Percentiles rank a stretch among this genome's conserved stretches.
Evolutionary conservation across 2,888 invertebrate species (phyloP).

Genomic region (Eupithecia abbreviata): DNA sequence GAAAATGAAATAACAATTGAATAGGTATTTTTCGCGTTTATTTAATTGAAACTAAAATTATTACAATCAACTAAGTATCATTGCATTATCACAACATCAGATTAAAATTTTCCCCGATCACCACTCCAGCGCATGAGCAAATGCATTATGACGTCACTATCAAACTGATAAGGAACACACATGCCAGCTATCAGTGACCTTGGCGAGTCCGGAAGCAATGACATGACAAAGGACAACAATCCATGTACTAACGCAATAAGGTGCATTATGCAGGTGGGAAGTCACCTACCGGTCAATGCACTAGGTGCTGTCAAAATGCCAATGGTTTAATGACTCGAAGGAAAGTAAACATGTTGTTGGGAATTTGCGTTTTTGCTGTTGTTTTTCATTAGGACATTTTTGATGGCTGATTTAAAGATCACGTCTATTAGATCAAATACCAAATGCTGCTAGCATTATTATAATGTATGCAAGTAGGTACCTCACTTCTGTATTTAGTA

Average conservation of each 20-base stretch:
- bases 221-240: slow-evolving; percentile 22
- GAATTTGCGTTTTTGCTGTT: slow-evolving; percentile 12
- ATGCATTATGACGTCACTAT: slow-evolving; percentile 27
- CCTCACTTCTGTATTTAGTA: too few species aligned
- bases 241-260: slow-evolving; percentile 13
- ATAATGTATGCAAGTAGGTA: not conserved
- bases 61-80: not conserved
- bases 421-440: not conserved
- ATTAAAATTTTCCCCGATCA: slow-evolving; percentile 16
- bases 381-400: not conserved
- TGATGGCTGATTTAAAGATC: not conserved
- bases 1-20: too few species aligned
- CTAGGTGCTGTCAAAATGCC: slow-evolving; percentile 5
- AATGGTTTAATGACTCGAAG: slow-evolving; percentile 26
- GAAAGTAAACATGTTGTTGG: slow-evolving; percentile 33
- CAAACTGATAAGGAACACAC: slow-evolving; percentile 26
- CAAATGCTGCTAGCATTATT: not conserved
- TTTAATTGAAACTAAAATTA: not conserved
- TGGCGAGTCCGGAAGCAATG: slow-evolving; percentile 31
- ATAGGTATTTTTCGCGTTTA: too few species aligned
- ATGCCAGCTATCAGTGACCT: slow-evolving; percentile 26
- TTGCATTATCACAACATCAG: not conserved
- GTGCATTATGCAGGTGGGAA: slow-evolving; percentile 7
- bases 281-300: slow-evolving; percentile 10
- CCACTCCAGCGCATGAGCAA: slow-evolving; percentile 19